A percentile compares a stretch with the other conserved stretches of the same genome.
These are phyloP conservation scores for Andrena flavipes DNA, from an alignment of 2,888 invertebrate genomes.

Conservation along the genomic window DNA sequence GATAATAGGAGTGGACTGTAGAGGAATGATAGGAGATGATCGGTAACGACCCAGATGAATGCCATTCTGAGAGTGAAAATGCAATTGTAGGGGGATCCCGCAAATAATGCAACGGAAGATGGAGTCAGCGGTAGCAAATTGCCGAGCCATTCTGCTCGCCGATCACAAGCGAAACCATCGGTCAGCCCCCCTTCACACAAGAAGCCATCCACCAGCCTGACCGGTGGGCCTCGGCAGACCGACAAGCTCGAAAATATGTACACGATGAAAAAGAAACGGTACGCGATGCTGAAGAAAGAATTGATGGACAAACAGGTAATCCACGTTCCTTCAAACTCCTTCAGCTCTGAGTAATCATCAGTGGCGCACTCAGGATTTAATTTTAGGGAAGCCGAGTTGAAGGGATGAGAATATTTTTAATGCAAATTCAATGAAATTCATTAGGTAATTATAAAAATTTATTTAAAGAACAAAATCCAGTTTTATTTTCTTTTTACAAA, in stretches of 20 bases:
- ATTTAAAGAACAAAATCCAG: too few relatives aligned
- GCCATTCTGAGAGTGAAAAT: not conserved
- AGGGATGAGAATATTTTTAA: too few relatives aligned
- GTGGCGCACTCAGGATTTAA: too few relatives aligned
- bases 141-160: slow-evolving; percentile 51
- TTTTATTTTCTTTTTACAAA: too few relatives aligned
- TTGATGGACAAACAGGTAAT: slow-evolving; percentile 75
- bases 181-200: slow-evolving; percentile 7
- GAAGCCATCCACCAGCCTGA: slow-evolving; percentile 32
- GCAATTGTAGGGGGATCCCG: slow-evolving; percentile 54
- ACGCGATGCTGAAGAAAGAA: slow-evolving; percentile 67
- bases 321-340: not conserved
- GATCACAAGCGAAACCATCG: slow-evolving; percentile 29
- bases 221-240: slow-evolving; percentile 24
- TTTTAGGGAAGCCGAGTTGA: too few relatives aligned
- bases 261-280: slow-evolving; percentile 72
- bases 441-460: too few relatives aligned
- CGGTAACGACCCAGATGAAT: not conserved
- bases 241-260: slow-evolving; percentile 76
- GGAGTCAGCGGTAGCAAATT: slow-evolving; percentile 48
- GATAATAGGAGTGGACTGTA: not conserved
- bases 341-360: not conserved
- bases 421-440: too few relatives aligned
- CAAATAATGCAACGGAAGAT: slow-evolving; percentile 38
- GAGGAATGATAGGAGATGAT: not conserved